Conservation (phyloP, 2,113 vertebrate genomes). For the Alethe diademata region DNA sequence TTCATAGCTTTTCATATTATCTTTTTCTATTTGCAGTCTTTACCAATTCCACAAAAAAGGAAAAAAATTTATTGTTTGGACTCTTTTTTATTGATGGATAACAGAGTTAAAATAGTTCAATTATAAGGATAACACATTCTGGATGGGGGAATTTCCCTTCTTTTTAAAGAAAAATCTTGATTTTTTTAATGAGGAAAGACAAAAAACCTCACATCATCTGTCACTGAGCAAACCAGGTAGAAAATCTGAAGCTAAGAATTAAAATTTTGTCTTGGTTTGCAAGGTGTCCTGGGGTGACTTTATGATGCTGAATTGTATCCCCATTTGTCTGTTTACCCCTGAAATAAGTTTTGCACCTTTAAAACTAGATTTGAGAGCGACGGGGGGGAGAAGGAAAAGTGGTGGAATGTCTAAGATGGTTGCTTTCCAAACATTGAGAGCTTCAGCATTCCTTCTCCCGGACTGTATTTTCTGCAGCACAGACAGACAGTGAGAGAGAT, state of each 20-base stretch:
- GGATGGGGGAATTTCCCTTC: accelerated
- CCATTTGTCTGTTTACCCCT: too few relatives aligned
- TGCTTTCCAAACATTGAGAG: too few relatives aligned
- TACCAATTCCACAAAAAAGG: background rate
- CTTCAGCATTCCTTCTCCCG: too few relatives aligned
- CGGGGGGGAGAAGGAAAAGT: too few relatives aligned
- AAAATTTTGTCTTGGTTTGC: background rate
- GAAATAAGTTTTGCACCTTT: too few relatives aligned
- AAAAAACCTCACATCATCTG: background rate
- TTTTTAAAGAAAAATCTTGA: background rate
- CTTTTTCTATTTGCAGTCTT: background rate
- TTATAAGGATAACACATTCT: background rate
- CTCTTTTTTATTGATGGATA: background rate
- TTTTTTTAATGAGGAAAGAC: background rate
- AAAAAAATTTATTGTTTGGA: background rate
- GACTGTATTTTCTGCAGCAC: too few relatives aligned
- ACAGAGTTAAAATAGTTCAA: background rate
- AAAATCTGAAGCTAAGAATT: background rate
- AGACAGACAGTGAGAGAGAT: too few relatives aligned
- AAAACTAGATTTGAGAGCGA: too few relatives aligned
- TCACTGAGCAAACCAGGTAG: background rate
- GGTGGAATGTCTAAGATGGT: too few relatives aligned
- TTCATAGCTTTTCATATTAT: background rate
- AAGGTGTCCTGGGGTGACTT: too few relatives aligned
- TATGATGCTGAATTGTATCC: too few relatives aligned